Percentiles rank a stretch among this genome's conserved stretches.
Conservation (phyloP, 1,140 invertebrate species). For the Babylonia areolata region DNA sequence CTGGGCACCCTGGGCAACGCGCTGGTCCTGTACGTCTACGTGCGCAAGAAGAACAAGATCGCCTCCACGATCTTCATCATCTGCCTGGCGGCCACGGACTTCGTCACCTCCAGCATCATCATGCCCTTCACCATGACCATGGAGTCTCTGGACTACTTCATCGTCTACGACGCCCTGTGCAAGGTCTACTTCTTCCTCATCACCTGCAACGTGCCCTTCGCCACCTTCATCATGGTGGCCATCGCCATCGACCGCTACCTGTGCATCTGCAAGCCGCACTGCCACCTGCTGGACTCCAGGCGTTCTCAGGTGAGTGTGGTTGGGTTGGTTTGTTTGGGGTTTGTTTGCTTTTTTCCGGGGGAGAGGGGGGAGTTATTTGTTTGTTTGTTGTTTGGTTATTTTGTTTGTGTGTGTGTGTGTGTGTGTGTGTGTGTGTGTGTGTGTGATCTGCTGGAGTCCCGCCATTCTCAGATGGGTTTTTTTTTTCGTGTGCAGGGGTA, state of each 20-base stretch:
- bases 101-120: constrained; percentile 67
- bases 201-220: constrained; percentile 71
- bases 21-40: constrained; percentile 73
- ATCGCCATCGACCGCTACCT: constrained; percentile 75
- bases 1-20: constrained; percentile 72
- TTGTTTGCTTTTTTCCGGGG: too few species aligned
- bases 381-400: too few species aligned
- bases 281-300: constrained; percentile 64
- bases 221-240: constrained; percentile 74
- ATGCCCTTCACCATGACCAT: constrained; percentile 70
- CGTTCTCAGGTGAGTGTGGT: constrained; percentile 28
- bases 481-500: too few species aligned
- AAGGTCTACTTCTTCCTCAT: constrained; percentile 73
- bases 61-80: constrained; percentile 75
- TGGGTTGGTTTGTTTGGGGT: too few species aligned
- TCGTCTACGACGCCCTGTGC: constrained; percentile 64
- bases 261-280: constrained; percentile 74
- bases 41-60: constrained; percentile 67
- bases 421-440: too few species aligned
- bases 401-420: too few species aligned
- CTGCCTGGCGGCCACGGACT: constrained; percentile 70
- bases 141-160: constrained; percentile 57
- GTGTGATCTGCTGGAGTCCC: too few species aligned
- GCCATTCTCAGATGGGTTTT: too few species aligned
- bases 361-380: too few species aligned